phyloP scores from a whole-genome alignment of 2,113 vertebrate genomes.

The Pongo pygmaeus region DNA sequence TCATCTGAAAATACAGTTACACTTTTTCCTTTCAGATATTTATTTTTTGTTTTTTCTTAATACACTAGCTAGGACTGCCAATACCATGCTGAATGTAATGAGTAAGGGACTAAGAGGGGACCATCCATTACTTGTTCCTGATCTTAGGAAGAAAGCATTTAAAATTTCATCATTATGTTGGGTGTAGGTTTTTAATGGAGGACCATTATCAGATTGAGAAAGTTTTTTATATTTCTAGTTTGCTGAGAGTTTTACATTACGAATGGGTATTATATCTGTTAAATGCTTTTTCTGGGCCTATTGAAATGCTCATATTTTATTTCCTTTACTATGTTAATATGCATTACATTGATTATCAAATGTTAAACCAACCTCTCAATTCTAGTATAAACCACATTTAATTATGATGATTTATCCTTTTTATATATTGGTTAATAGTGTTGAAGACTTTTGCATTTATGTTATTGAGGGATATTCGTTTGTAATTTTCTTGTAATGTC shows the following conservation, averaged over 20 bases:
- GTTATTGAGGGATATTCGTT: background rate
- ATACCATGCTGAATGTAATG: background rate
- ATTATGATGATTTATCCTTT: background rate
- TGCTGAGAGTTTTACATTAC: background rate
- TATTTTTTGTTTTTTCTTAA: background rate
- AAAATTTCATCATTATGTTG: background rate
- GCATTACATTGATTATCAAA: background rate
- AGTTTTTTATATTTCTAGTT: background rate
- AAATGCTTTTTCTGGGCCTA: background rate
- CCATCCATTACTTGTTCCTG: background rate
- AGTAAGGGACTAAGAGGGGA: background rate
- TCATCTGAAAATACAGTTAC: background rate
- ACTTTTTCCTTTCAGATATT: background rate
- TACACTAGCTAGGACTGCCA: background rate
- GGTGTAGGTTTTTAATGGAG: background rate
- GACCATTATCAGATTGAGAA: background rate
- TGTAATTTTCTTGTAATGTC: background rate
- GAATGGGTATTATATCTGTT: background rate
- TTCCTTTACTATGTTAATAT: background rate
- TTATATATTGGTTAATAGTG: background rate
- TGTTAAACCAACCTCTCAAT: background rate
- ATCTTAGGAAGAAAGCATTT: background rate
- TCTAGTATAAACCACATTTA: background rate
- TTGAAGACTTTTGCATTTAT: background rate
- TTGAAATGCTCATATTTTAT: background rate